Evolutionary conservation across 2,797 vertebrate genomes (phyloP), one percentile per base, ranked within the genome.

Genomic region (Malurus splendens): DNA sequence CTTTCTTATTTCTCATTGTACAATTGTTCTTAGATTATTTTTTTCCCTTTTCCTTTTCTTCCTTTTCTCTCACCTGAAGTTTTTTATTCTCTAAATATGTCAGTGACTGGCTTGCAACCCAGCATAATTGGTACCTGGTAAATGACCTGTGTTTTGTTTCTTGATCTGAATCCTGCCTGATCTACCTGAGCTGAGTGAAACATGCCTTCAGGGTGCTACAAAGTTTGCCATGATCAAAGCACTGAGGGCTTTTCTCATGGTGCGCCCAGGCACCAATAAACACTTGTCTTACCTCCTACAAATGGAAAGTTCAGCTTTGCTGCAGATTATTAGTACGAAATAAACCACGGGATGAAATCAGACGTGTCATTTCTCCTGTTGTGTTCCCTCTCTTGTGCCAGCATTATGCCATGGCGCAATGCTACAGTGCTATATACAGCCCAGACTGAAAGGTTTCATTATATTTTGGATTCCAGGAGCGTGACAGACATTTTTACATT

Each of bases 401-500:
- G 18, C 68, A 6, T 75, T 72, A 30, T 42, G 61, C 75, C 66
- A 15, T 36, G 65, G 18, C 56, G 71, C 18, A 70, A 47, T 24
- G 9, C 41, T 67, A 22, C 17, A 3, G 19, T 12, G 42, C 33
- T 82, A 14, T 51, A n/a, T 5, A 45, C 17, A 51, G 30, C 50
- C 67, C 44, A 66, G 90, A 60, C 60, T 68, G 39, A 65, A 74
- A 66, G 36, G 48, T 89, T 94, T 94, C 78, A 64, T 57, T 92
- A 27, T 87, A 82, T 86, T 92, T 79, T 91, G 83, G 78, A 82
- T 88, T 89, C 84, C 45, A 62, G 45, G 32, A 89, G 86, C 8
- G 2, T 80, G 64, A 90, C 68, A 87, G 90, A 85, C 39, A 86
- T 94, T 90, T 96, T 95, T 91, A 62, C 77, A 76, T 94, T 90